Conservation (phyloP, 2,888 invertebrate species). For the Eupithecia vulgata region DNA sequence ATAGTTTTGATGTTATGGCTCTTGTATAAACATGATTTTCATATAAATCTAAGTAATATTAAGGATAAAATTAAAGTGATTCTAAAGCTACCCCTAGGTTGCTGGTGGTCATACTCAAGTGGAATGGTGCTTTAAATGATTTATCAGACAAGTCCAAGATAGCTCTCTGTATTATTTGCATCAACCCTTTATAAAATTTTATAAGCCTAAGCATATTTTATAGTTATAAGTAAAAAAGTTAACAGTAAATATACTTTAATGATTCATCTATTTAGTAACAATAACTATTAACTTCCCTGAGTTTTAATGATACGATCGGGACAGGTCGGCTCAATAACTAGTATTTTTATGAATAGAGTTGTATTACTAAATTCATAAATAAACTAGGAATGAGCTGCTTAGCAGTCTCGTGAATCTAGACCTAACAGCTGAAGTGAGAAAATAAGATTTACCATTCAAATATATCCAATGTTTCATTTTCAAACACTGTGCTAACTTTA, state of each 20-base stretch:
- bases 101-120: constrained; percentile 22
- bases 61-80: constrained; percentile 31
- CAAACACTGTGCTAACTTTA: constrained; percentile 24
- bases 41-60: constrained; percentile 29
- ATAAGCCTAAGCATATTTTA: constrained; percentile 36
- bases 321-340: neutral
- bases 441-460: constrained; percentile 15
- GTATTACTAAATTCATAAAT: neutral
- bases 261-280: constrained; percentile 10
- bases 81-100: constrained; percentile 26
- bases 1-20: constrained; percentile 54
- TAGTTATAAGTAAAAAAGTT: constrained; percentile 33
- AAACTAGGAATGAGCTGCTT: neutral
- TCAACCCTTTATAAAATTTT: constrained; percentile 23
- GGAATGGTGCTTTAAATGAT: constrained; percentile 35
- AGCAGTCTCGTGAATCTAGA: neutral
- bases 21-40: constrained; percentile 54
- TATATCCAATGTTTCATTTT: constrained; percentile 18
- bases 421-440: neutral
- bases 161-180: constrained; percentile 19
- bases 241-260: constrained; percentile 26
- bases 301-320: neutral
- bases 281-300: neutral
- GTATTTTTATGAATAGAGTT: neutral
- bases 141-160: constrained; percentile 25